Evolutionary conservation across 2,113 vertebrate species (phyloP).

Genomic region (Elachura formosa): DNA sequence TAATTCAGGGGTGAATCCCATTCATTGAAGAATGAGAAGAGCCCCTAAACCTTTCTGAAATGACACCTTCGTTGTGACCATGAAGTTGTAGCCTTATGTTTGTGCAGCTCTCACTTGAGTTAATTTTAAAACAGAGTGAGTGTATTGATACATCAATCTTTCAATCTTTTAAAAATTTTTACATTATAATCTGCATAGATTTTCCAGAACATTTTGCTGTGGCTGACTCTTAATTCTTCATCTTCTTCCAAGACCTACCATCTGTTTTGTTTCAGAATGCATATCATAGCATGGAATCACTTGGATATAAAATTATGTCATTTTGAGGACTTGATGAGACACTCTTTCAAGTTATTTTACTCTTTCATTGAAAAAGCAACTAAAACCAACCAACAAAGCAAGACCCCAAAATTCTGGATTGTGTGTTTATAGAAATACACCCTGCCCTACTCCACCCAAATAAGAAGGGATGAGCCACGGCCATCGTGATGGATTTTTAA

Average conservation of each 20-base stretch:
- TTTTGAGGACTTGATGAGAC: background rate
- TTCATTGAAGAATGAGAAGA: background rate
- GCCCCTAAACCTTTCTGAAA: background rate
- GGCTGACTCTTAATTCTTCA: background rate
- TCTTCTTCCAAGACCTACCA: background rate
- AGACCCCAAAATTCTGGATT: too few species aligned
- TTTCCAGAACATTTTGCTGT: constrained; percentile 11
- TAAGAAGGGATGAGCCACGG: background rate
- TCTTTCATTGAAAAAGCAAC: background rate
- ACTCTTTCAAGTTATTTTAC: background rate
- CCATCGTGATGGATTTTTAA: background rate
- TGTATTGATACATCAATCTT: background rate
- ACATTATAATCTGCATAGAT: background rate
- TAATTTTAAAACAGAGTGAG: background rate
- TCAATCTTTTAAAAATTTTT: background rate
- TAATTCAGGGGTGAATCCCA: background rate
- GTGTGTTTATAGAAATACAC: background rate
- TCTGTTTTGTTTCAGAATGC: constrained; percentile 35
- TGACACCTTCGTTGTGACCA: background rate
- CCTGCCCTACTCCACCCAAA: background rate
- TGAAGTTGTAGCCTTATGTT: background rate
- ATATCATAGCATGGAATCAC: background rate
- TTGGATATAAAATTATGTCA: background rate
- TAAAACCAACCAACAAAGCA: too few species aligned
- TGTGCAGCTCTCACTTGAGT: background rate